Evolutionary conservation across 2,113 vertebrate genomes (phyloP).

Genomic region (Eonycteris spelaea): DNA sequence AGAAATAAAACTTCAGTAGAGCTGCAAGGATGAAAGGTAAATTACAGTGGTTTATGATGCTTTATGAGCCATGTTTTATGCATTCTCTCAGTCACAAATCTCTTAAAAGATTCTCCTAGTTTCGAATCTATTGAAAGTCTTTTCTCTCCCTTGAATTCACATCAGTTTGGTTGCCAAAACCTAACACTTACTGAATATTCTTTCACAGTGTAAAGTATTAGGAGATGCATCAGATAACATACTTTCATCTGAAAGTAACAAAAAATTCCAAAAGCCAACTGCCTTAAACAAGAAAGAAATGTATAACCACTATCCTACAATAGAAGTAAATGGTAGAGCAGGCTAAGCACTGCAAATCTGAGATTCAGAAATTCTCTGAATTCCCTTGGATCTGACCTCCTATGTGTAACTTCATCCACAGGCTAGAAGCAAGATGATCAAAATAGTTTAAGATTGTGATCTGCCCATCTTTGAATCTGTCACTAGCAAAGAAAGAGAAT

Average conservation of each 20-base stretch:
- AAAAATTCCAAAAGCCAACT: slow-evolving; percentile 5
- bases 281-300: background rate
- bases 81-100: background rate
- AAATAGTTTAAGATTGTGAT: background rate
- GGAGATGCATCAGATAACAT: background rate
- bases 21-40: background rate
- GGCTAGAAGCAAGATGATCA: background rate
- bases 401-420: background rate
- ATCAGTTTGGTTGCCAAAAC: background rate
- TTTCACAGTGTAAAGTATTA: background rate
- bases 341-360: background rate
- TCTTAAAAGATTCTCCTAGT: background rate
- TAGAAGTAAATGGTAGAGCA: background rate
- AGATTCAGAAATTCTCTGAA: background rate
- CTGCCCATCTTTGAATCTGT: background rate
- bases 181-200: background rate
- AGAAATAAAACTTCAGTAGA: background rate
- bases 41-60: background rate
- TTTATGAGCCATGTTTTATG: background rate
- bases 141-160: background rate
- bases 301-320: background rate
- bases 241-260: background rate
- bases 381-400: background rate
- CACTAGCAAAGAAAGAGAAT: slow-evolving; percentile 14
- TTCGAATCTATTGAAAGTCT: background rate